Percentiles rank a stretch among this genome's conserved stretches.
Conservation (phyloP, 2,113 vertebrate genomes). For the Paraplagusia blochii region DNA sequence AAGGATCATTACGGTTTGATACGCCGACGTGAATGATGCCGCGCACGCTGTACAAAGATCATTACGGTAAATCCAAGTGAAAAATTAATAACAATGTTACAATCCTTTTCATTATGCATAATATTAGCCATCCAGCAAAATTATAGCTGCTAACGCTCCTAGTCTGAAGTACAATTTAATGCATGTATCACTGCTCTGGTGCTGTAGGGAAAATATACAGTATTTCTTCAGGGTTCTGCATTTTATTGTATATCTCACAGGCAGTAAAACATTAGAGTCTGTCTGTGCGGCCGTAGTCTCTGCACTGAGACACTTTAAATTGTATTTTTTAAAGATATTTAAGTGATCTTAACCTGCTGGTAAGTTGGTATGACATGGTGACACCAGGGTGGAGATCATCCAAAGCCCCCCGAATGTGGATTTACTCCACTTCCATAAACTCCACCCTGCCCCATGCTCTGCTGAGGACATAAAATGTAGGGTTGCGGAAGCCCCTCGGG, state of each 20-base stretch:
- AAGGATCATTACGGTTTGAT: constrained; percentile 16
- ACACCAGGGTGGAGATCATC: constrained; percentile 13
- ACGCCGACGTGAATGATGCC: constrained; percentile 26
- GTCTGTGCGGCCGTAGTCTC: constrained; percentile 6
- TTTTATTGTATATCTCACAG: constrained; percentile 27
- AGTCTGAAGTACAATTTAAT: constrained; percentile 2
- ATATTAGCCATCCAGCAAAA: constrained; percentile 6
- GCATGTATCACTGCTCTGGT: constrained; percentile 3
- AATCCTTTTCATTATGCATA: constrained; percentile 22
- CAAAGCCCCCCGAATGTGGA: constrained; percentile 45
- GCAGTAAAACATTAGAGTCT: constrained; percentile 10
- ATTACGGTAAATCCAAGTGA: constrained; percentile 12
- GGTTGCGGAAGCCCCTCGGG: constrained; percentile 32
- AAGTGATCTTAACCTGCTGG: constrained; percentile 22
- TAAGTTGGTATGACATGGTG: not conserved
- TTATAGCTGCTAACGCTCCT: constrained; percentile 26
- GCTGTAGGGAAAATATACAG: not conserved
- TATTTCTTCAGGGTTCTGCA: constrained; percentile 18
- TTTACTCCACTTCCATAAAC: constrained; percentile 71
- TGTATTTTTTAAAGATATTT: constrained; percentile 2
- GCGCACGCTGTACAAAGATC: not conserved
- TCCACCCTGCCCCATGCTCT: constrained; percentile 57
- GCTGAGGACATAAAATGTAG: constrained; percentile 58
- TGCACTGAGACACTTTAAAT: not conserved
- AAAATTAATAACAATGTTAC: constrained; percentile 15